Evolutionary conservation across 2,797 vertebrate genomes (phyloP).

Genomic region (Erpetoichthys calabaricus): DNA sequence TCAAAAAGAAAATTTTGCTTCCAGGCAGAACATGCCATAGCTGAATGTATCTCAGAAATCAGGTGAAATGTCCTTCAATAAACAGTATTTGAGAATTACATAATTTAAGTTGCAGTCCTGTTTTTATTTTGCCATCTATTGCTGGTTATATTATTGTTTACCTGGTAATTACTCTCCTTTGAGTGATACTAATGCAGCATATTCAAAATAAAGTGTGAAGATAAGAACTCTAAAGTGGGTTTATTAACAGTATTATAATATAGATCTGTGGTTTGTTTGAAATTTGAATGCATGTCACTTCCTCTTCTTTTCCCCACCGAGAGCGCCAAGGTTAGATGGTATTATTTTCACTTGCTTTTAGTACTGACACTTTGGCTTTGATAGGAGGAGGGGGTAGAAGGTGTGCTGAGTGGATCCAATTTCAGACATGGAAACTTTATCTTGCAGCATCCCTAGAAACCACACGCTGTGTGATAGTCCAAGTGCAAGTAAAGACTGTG

Average conservation of each 20-base stretch:
- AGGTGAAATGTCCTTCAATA: no score
- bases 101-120: no score
- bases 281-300: conserved; percentile 19
- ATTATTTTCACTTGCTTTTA: conserved; percentile 43
- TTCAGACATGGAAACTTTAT: conserved; percentile 31
- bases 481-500: conserved; percentile 16
- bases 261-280: conserved; percentile 42
- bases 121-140: no score
- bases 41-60: no score
- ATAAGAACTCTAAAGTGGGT: no score
- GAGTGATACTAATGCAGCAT: no score
- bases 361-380: conserved; percentile 45
- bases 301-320: conserved; percentile 13
- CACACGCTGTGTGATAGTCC: conserved; percentile 15
- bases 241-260: conserved; percentile 16
- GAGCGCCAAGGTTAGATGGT: neutral
- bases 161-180: no score
- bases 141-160: no score
- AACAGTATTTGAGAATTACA: no score
- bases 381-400: conserved; percentile 23
- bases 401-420: conserved; percentile 40
- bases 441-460: conserved; percentile 13
- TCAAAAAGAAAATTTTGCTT: no score
- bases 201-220: no score
- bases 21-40: no score